Percentiles rank a stretch among this genome's conserved stretches.
Conservation (phyloP, 1,140 invertebrate genomes). For the Microvelia longipes region DNA sequence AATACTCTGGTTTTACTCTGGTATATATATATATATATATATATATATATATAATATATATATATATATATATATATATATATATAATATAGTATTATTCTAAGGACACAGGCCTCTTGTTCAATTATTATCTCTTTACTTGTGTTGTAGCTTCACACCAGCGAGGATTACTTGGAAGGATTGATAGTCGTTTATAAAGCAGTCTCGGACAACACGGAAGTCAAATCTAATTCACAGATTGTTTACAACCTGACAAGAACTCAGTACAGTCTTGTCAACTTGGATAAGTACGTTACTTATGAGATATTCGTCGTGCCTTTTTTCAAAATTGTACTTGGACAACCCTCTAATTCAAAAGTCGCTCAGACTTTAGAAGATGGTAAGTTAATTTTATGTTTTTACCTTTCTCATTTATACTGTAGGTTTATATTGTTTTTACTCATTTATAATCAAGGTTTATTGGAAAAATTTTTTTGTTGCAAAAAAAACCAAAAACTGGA, state of each 20-base stretch:
- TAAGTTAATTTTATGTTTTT: slow-evolving; percentile 22
- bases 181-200: slow-evolving; percentile 85
- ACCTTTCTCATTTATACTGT: no score
- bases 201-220: slow-evolving; percentile 39
- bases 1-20: no score
- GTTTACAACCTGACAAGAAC: slow-evolving; percentile 46
- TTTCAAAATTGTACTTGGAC: slow-evolving; percentile 63
- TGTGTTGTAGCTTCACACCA: slow-evolving; percentile 33
- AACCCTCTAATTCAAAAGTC: slow-evolving; percentile 56
- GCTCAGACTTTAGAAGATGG: slow-evolving; percentile 53
- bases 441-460: no score
- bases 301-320: slow-evolving; percentile 75
- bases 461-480: no score
- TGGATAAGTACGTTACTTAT: slow-evolving; percentile 69
- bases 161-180: slow-evolving; percentile 55
- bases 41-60: no score
- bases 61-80: no score
- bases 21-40: no score
- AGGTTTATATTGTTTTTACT: no score
- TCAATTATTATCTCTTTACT: slow-evolving; percentile 72
- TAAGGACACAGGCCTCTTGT: slow-evolving; percentile 58
- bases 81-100: no score
- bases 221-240: slow-evolving; percentile 49
- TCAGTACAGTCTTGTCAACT: slow-evolving; percentile 46
- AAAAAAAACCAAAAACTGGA: no score